A percentile compares a stretch with the other conserved stretches of the same genome.
Conservation (phyloP, 1,140 invertebrate genomes). For the Heliconius hermathena region DNA sequence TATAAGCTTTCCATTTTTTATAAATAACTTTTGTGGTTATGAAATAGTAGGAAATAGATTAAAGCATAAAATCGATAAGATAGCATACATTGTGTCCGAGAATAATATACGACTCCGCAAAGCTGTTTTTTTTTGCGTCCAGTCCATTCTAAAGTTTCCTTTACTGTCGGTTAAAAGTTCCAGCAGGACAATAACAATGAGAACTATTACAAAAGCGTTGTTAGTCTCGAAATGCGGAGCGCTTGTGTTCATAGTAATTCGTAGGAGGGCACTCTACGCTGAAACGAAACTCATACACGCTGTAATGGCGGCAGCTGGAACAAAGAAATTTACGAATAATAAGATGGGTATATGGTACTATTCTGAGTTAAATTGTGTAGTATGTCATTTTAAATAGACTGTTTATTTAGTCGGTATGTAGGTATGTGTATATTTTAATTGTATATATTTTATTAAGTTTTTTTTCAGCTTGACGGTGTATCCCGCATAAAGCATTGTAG, state of each 20-base stretch:
- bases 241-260: conserved; percentile 29
- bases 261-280: conserved; percentile 25
- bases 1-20: too few relatives aligned
- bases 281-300: conserved; percentile 16
- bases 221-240: conserved; percentile 24
- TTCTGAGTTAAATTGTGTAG: neutral
- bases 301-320: conserved; percentile 19
- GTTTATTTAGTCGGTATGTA: neutral
- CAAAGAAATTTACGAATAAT: conserved; percentile 22
- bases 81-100: conserved; percentile 5
- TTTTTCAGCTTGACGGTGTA: too few relatives aligned
- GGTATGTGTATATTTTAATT: too few relatives aligned
- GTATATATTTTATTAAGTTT: too few relatives aligned
- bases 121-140: neutral
- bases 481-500: too few relatives aligned
- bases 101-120: conserved; percentile 11
- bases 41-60: neutral
- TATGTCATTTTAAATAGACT: neutral
- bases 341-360: conserved; percentile 17
- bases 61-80: conserved; percentile 13
- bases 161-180: conserved; percentile 29
- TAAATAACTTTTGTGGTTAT: too few relatives aligned
- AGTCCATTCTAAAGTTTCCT: conserved; percentile 23
- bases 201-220: conserved; percentile 32
- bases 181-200: conserved; percentile 30